Base-by-base conservation (phyloP, 2,113 vertebrate species). In the Hucho hucho region DNA sequence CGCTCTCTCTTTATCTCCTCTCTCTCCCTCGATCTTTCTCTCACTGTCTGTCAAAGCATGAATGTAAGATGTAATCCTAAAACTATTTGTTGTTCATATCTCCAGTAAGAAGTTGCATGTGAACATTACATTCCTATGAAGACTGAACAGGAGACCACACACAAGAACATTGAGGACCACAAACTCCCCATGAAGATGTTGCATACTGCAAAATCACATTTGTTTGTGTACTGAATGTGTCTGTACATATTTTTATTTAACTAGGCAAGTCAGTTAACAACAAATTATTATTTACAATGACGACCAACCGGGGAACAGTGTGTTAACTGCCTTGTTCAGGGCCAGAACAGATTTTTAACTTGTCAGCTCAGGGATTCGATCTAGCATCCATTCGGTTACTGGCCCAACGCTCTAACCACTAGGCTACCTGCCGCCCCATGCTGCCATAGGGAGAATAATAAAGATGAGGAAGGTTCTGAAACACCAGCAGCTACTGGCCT, bases 71-170 rank as follows among this genome's bases (percentile, higher is more conserved):
- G 49, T 53, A 16, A 18, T 53, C 49, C 49, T 12, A 46, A 6
- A 46, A 46, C 43, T 20, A 2, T 20, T 4, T 70, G 24, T n/a
- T 29, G 18, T 24, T 56, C 61, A 32, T 65, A 58, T 53, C 0
- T 82, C 72, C 90, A 99, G 98, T 87, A 99, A 99, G 92, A 99
- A 99, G 70, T 90, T 99, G 88, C 92, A 97, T 75, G 98, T 99
- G 67, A 99, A 99, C 87, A 99, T 99, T 87, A 99, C 11, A 97
- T 99, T 79, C 98, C 98, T 16, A 99, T 99, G 98, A 99, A 99
- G 88, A 98, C 98, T 0, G 98, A 99, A 79, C 98, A 99, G 84
- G 98, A 99, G 90, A 99, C 97, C 0, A 99, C 98, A 37, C 98
- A 99, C 92, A 99, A 99, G 91, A 99, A 99, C 80, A 99, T 99